Conservation (phyloP, 2,113 vertebrate genomes). For the Zosterops hypoxanthus region DNA sequence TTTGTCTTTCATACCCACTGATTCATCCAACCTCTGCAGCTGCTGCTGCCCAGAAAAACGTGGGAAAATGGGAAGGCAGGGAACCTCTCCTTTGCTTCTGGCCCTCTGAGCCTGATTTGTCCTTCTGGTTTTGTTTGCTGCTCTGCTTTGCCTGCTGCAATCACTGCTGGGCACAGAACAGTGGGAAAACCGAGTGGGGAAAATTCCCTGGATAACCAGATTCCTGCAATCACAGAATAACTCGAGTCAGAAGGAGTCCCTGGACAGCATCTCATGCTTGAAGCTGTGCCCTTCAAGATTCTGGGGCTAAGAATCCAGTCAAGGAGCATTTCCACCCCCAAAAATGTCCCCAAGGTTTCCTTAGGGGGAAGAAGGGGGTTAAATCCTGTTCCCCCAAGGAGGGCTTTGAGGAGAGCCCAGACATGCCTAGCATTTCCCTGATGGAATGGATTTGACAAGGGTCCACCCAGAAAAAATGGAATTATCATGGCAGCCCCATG, state of each 20-base stretch:
- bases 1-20: neutral
- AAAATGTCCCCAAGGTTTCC: neutral
- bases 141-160: neutral
- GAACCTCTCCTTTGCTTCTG: neutral
- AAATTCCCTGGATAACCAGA: accelerated
- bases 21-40: neutral
- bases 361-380: neutral
- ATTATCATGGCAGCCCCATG: neutral
- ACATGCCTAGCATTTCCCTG: neutral
- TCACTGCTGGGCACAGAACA: neutral
- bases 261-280: neutral
- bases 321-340: neutral
- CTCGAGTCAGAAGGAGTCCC: neutral
- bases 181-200: accelerated
- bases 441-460: neutral
- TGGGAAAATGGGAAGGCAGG: neutral
- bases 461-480: neutral
- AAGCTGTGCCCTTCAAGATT: neutral
- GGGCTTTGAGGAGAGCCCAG: neutral
- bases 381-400: neutral
- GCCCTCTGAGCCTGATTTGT: neutral
- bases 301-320: accelerated
- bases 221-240: neutral
- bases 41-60: neutral
- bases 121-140: neutral